Evolutionary conservation across 2,113 vertebrate genomes (phyloP).

Genomic region (Ovis canadensis): DNA sequence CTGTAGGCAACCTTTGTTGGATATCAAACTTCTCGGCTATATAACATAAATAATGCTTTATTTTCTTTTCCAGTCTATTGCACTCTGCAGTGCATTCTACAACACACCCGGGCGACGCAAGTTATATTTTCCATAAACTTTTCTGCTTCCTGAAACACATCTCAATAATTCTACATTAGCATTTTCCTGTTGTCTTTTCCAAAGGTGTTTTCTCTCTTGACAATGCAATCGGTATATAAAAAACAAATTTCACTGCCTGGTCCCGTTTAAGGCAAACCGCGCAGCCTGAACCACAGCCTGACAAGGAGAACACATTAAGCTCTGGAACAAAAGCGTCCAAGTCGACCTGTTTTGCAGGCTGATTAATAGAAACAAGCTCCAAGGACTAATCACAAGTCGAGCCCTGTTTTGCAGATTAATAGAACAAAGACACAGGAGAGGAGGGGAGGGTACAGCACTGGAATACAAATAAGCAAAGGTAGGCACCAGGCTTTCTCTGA

Average conservation of each 20-base stretch:
- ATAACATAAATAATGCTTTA: background rate
- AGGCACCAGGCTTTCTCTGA: constrained; percentile 56
- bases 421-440: constrained; percentile 81
- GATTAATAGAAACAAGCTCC: constrained; percentile 84
- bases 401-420: constrained; percentile 83
- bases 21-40: background rate
- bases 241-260: constrained; percentile 8
- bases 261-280: constrained; percentile 47
- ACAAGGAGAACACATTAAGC: constrained; percentile 70
- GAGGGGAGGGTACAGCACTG: constrained; percentile 67
- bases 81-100: background rate
- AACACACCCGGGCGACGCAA: background rate
- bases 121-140: constrained; percentile 31
- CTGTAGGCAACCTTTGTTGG: background rate
- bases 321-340: constrained; percentile 73
- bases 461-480: constrained; percentile 83
- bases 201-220: constrained; percentile 31
- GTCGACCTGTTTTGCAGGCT: constrained; percentile 79
- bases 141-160: background rate
- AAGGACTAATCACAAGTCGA: constrained; percentile 82
- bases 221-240: constrained; percentile 50
- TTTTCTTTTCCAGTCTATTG: background rate
- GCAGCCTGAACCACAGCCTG: constrained; percentile 47
- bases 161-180: background rate
- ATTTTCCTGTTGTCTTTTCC: constrained; percentile 40